Conservation (phyloP, 2,888 invertebrate genomes). For the Merodon equestris region DNA sequence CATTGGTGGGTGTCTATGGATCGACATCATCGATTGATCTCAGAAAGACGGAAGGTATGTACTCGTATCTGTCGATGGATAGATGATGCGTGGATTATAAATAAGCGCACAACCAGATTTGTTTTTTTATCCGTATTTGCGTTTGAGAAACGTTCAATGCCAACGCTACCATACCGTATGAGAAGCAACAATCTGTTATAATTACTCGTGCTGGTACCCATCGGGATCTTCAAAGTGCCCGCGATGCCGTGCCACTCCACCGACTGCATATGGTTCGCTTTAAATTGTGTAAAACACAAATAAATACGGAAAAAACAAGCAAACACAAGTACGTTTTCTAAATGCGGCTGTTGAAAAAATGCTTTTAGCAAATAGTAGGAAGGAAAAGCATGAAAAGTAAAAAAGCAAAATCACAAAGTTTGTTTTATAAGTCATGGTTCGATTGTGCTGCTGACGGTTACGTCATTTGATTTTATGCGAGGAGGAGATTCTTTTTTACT, state of each 20-base stretch:
- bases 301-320: background rate
- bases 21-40: no score
- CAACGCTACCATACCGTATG: no score
- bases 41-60: no score
- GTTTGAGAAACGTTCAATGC: slow-evolving; percentile 17
- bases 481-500: no score
- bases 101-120: slow-evolving; percentile 7
- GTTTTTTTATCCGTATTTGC: slow-evolving; percentile 1
- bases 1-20: no score
- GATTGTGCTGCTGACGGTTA: slow-evolving; percentile 3
- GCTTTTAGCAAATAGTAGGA: slow-evolving; percentile 19
- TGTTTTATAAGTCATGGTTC: slow-evolving; percentile 60
- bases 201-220: slow-evolving; percentile 7
- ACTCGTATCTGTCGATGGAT: no score
- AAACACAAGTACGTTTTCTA: slow-evolving; percentile 16
- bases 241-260: no score
- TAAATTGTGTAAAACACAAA: slow-evolving; percentile 21
- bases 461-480: background rate
- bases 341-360: slow-evolving; percentile 42
- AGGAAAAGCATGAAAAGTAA: no score
- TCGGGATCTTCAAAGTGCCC: no score
- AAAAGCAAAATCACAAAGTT: slow-evolving; percentile 1
- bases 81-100: slow-evolving; percentile 13
- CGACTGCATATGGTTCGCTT: slow-evolving; percentile 31
- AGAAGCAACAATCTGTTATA: slow-evolving; percentile 14